These are phyloP conservation scores for Hybognathus amarus DNA, from an alignment of 2,797 vertebrate species.

Conservation along the genomic window DNA sequence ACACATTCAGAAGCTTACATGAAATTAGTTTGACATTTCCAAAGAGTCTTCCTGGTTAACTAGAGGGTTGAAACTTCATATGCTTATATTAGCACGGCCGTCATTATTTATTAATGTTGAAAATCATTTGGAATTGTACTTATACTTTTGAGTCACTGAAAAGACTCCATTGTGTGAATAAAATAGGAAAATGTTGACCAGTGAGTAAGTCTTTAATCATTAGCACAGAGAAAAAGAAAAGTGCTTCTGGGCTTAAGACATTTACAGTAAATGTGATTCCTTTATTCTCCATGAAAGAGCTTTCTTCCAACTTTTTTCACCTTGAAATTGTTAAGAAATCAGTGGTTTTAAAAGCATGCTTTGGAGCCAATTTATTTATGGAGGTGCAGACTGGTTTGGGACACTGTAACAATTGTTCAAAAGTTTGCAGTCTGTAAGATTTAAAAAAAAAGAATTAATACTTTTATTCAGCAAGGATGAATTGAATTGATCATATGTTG, in stretches of 20 bases:
- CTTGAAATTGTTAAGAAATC: not conserved
- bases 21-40: constrained; percentile 9
- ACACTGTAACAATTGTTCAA: too few relatives aligned
- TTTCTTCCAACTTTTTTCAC: not conserved
- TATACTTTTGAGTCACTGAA: constrained; percentile 13
- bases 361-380: not conserved
- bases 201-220: constrained; percentile 1
- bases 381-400: too few relatives aligned
- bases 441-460: accelerated
- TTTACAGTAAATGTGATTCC: constrained; percentile 13
- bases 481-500: not conserved
- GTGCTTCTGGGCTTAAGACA: not conserved
- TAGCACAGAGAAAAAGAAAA: constrained; percentile 3
- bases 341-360: not conserved
- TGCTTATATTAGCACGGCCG: not conserved
- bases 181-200: constrained; percentile 17
- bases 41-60: constrained; percentile 17
- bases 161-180: not conserved
- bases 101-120: constrained; percentile 19
- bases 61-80: not conserved
- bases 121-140: constrained; percentile 25
- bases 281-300: not conserved
- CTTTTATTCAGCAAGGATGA: not conserved
- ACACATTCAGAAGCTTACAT: constrained; percentile 1
- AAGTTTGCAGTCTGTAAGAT: not conserved